These are phyloP conservation scores for Dasyprocta punctata DNA, from an alignment of 2,113 vertebrate genomes.

Conservation along the genomic window DNA sequence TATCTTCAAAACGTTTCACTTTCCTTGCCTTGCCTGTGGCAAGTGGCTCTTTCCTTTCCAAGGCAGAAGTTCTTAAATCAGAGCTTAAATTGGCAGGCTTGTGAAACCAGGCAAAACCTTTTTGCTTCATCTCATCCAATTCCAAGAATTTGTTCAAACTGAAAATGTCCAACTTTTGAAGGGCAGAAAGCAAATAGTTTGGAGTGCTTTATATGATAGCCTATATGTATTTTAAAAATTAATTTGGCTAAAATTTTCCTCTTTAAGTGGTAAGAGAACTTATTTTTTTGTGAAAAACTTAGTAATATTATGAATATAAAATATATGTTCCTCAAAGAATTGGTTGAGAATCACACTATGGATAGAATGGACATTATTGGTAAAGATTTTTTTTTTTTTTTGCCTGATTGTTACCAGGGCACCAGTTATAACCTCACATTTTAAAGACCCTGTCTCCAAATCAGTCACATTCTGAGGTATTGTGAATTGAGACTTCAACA, in stretches of 20 bases:
- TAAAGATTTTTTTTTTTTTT: not conserved
- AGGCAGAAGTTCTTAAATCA: not conserved
- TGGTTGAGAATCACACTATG: not conserved
- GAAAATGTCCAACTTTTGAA: not conserved
- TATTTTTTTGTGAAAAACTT: not conserved
- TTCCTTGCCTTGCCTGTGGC: not conserved
- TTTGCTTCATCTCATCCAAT: not conserved
- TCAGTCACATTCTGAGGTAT: no score
- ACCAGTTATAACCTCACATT: not conserved
- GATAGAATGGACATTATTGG: not conserved
- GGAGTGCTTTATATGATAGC: not conserved
- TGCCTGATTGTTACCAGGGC: no score
- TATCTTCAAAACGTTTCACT: not conserved
- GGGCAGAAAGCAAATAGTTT: not conserved
- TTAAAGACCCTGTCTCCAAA: not conserved
- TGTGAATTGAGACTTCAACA: no score
- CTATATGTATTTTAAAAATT: not conserved
- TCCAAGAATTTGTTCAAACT: not conserved
- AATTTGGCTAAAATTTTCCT: not conserved
- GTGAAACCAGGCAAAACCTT: conserved; percentile 5
- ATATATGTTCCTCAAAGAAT: not conserved
- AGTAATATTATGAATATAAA: not conserved
- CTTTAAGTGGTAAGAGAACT: not conserved
- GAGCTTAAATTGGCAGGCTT: not conserved
- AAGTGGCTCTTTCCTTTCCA: not conserved